Evolutionary conservation across 2,113 vertebrate species (phyloP), one percentile per base, ranked within the genome.

Genomic region (Cottus gobio): DNA sequence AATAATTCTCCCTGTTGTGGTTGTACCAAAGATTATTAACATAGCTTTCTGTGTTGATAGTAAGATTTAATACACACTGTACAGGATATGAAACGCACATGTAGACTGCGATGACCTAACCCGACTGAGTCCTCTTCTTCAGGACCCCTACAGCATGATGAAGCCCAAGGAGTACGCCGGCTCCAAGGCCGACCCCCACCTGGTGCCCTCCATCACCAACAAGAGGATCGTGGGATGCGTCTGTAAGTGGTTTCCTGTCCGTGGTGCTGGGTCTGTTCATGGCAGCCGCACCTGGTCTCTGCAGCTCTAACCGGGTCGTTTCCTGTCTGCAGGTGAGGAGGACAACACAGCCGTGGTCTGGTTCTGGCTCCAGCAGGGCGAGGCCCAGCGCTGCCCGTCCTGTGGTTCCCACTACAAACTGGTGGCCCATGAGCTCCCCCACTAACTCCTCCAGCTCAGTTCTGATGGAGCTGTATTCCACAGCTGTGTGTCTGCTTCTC

Each of bases 341-440:
- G 97, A 97, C 87, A 97, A 96, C 93, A 97, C 95, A 0, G 80
- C 80, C 0, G 91, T 97, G 16, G 87, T 96, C 37, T 97, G 96
- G 96, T 97, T 98, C 92, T 97, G 97, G 97, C 90, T 98, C 36
- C 96, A 97, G 52, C 82, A 96, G 75, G 97, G 96, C 0, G 95
- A 97, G 24, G 26, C 94, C 22, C 96, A 97, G 86, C 94, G 97
- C 68, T 98, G 97, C 87, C 96, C 96, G 0, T 96, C 93, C 64
- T 97, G 97, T 2, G 97, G 97, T 0, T 5, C 96, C 65, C 93
- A 97, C 90, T 97, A 97, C 91, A 95, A 97, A 60, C 93, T 98
- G 63, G 95, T 97, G 37, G 71, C 95, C 26, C 95, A 96, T 0
- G 85, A 95, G 16, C 90, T 96, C 9, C 93, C 95, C 52, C 83